Percentiles rank a stretch among this genome's conserved stretches.
phyloP scores from a whole-genome alignment of 2,113 vertebrate genomes.

The Nothobranchius furzeri region DNA sequence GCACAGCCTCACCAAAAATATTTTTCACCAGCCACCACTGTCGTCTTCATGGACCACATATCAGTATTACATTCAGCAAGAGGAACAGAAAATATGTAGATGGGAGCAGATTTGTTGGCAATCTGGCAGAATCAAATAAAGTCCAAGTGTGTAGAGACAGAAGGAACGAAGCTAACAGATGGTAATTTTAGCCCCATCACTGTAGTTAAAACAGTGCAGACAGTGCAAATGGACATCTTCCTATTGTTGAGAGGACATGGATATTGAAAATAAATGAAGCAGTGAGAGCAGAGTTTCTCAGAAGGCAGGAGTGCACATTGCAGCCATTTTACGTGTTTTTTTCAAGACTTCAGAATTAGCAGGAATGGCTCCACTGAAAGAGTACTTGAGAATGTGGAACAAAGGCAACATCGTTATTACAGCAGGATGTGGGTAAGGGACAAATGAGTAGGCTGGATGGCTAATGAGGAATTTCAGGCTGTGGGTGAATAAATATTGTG shows the following conservation, averaged over 20 bases:
- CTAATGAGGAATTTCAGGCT: not conserved
- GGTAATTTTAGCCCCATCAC: not conserved
- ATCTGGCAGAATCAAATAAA: not conserved
- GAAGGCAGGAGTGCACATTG: not conserved
- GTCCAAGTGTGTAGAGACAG: no score
- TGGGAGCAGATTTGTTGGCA: not conserved
- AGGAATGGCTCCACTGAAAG: not conserved
- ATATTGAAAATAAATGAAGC: not conserved
- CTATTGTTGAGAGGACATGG: not conserved
- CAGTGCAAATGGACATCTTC: not conserved
- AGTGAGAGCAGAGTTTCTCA: not conserved
- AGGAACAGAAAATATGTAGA: not conserved
- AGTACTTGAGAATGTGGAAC: not conserved
- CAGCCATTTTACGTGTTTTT: constrained; percentile 9
- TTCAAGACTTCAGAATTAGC: constrained; percentile 1
- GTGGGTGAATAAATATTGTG: not conserved
- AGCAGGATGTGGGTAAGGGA: not conserved
- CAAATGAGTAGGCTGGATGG: not conserved
- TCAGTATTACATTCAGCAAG: not conserved
- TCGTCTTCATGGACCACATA: no score
- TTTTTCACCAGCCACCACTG: no score
- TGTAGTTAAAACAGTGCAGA: not conserved
- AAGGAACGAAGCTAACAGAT: not conserved
- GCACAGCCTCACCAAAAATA: no score
- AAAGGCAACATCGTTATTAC: not conserved